Conservation (phyloP, 2,797 vertebrate species). For the Synanceia verrucosa region DNA sequence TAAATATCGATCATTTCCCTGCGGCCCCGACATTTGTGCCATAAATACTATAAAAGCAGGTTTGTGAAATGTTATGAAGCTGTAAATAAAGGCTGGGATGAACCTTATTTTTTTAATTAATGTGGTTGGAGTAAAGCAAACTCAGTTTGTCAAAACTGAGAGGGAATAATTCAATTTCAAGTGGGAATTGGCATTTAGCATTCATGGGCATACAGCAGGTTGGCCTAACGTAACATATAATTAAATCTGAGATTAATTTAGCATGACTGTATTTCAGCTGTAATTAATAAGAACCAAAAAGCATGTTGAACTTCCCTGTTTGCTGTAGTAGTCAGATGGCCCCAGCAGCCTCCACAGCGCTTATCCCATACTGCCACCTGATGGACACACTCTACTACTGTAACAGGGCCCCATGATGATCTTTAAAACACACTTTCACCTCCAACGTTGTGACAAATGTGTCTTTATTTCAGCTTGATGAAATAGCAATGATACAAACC, state of each 20-base stretch:
- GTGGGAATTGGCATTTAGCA: conserved; percentile 12
- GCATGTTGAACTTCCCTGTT: not conserved
- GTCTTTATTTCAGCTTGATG: conserved; percentile 78
- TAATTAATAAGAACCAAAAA: conserved; percentile 3
- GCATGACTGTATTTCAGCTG: not conserved
- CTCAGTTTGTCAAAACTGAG: not conserved
- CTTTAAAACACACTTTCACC: not conserved
- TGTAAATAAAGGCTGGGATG: conserved; percentile 48
- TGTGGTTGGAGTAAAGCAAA: conserved; percentile 8
- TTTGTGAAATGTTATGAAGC: conserved; percentile 41
- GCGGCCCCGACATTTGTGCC: conserved; percentile 38
- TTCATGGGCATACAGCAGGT: conserved; percentile 3
- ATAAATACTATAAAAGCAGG: conserved; percentile 66
- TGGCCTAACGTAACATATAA: not conserved
- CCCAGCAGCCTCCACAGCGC: not conserved
- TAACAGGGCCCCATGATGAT: fast-evolving
- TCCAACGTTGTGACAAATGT: conserved; percentile 34
- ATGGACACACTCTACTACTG: conserved; percentile 20
- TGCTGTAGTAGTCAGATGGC: fast-evolving
- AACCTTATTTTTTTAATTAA: conserved; percentile 9
- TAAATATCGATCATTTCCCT: conserved; percentile 70
- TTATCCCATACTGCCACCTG: conserved; percentile 60
- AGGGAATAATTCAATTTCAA: conserved; percentile 15
- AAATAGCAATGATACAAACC: conserved; percentile 73
- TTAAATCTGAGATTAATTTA: conserved; percentile 4